Evolutionary conservation across 2,888 invertebrate genomes (phyloP).

Genomic region (Notocelia uddmanniana): DNA sequence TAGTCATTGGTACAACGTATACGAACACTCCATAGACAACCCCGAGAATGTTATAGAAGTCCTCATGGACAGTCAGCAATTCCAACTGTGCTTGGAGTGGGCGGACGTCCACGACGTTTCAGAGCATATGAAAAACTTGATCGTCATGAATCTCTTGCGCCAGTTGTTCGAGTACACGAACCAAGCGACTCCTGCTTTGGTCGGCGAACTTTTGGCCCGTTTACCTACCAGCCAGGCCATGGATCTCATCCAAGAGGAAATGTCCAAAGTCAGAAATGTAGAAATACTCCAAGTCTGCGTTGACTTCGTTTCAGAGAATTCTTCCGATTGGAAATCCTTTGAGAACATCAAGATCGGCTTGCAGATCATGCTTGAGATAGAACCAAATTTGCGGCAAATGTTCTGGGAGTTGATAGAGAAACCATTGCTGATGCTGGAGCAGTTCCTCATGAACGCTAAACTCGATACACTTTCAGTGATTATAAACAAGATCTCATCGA

Average conservation of each 20-base stretch:
- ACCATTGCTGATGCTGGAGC: constrained; percentile 93
- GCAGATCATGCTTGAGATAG: constrained; percentile 88
- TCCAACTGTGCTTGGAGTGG: constrained; percentile 89
- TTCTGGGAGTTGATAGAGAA: constrained; percentile 88
- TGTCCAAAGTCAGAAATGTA: constrained; percentile 87
- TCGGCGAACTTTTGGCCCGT: constrained; percentile 85
- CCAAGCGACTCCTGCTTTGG: constrained; percentile 72
- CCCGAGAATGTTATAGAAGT: constrained; percentile 83
- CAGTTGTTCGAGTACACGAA: constrained; percentile 84
- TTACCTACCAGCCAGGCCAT: constrained; percentile 86
- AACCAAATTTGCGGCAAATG: constrained; percentile 82
- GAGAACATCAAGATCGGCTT: constrained; percentile 88
- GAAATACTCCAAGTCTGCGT: constrained; percentile 88
- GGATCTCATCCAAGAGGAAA: constrained; percentile 87
- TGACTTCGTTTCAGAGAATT: constrained; percentile 85
- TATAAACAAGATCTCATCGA: constrained; percentile 85
- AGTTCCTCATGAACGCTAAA: constrained; percentile 94
- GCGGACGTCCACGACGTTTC: constrained; percentile 87
- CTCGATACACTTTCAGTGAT: constrained; percentile 88
- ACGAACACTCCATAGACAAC: constrained; percentile 83
- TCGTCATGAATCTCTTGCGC: constrained; percentile 83
- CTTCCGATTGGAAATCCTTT: constrained; percentile 81
- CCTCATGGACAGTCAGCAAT: constrained; percentile 86
- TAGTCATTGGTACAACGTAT: constrained; percentile 87
- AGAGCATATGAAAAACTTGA: constrained; percentile 83